Conservation (phyloP, 2,113 vertebrate species). For the Mus spicilegus region DNA sequence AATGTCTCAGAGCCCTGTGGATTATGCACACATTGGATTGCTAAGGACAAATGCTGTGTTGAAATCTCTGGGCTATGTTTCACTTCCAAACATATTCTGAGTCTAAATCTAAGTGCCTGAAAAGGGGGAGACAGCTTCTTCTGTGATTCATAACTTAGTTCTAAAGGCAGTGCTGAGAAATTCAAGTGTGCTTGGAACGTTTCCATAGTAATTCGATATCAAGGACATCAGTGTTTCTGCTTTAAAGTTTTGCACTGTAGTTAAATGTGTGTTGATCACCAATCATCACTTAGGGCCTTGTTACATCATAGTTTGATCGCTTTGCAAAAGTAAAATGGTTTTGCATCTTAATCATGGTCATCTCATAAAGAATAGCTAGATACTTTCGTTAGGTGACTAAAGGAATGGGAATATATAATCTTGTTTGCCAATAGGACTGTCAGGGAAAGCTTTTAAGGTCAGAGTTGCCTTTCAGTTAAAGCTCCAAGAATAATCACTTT, state of each 20-base stretch:
- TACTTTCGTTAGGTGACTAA: conserved; percentile 28
- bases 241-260: conserved; percentile 24
- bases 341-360: conserved; percentile 17
- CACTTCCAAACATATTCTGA: conserved; percentile 46
- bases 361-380: conserved; percentile 11
- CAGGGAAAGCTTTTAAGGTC: conserved; percentile 42
- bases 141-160: conserved; percentile 21
- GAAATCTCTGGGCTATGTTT: conserved; percentile 55
- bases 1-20: conserved; percentile 26
- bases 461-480: conserved; percentile 37
- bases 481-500: conserved; percentile 35
- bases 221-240: conserved; percentile 10
- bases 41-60: conserved; percentile 50
- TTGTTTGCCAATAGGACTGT: conserved; percentile 29
- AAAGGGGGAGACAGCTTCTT: not conserved
- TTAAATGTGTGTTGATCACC: conserved; percentile 30
- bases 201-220: not conserved
- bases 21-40: conserved; percentile 55
- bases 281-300: not conserved
- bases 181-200: conserved; percentile 10
- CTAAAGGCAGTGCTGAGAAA: conserved; percentile 38
- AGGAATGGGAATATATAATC: not conserved
- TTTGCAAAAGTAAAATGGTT: conserved; percentile 46
- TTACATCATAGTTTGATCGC: not conserved
- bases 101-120: conserved; percentile 37